Percentiles rank a stretch among this genome's conserved stretches.
These are phyloP conservation scores for Amitus sp. DNA, from an alignment of 2,888 invertebrate genomes.

Conservation along the genomic window DNA sequence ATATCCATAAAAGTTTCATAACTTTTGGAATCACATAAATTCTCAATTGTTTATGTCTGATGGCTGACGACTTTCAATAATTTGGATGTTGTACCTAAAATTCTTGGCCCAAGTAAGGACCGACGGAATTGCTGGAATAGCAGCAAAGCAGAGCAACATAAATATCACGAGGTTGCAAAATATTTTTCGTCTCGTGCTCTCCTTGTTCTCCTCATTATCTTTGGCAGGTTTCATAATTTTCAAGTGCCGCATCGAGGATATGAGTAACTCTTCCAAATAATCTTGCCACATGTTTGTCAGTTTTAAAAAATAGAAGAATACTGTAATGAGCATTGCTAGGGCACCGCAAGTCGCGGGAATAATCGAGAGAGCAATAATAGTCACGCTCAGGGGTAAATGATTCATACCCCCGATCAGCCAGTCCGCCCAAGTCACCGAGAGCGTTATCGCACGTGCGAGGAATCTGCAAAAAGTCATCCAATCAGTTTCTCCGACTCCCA, in stretches of 20 bases:
- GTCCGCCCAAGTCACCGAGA: constrained; percentile 69
- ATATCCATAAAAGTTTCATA: too few species aligned
- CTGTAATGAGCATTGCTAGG: constrained; percentile 69
- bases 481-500: too few species aligned
- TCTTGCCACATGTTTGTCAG: constrained; percentile 81
- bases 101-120: constrained; percentile 84
- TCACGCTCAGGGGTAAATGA: constrained; percentile 76
- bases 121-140: constrained; percentile 77
- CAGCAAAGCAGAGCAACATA: constrained; percentile 73
- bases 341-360: constrained; percentile 79
- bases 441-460: constrained; percentile 66
- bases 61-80: too few species aligned
- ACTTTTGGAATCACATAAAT: too few species aligned
- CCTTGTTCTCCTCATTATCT: constrained; percentile 28
- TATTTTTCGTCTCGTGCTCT: constrained; percentile 61
- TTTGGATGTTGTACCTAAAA: constrained; percentile 75
- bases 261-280: constrained; percentile 74
- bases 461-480: constrained; percentile 62
- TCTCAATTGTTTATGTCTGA: too few species aligned
- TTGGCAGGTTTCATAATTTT: constrained; percentile 64
- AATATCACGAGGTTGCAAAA: constrained; percentile 81
- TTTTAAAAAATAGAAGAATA: constrained; percentile 66
- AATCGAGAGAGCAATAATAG: constrained; percentile 72
- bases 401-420: constrained; percentile 74
- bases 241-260: constrained; percentile 65